Evolutionary conservation across 2,888 invertebrate genomes (phyloP).

Genomic region (Eupithecia inturbata): DNA sequence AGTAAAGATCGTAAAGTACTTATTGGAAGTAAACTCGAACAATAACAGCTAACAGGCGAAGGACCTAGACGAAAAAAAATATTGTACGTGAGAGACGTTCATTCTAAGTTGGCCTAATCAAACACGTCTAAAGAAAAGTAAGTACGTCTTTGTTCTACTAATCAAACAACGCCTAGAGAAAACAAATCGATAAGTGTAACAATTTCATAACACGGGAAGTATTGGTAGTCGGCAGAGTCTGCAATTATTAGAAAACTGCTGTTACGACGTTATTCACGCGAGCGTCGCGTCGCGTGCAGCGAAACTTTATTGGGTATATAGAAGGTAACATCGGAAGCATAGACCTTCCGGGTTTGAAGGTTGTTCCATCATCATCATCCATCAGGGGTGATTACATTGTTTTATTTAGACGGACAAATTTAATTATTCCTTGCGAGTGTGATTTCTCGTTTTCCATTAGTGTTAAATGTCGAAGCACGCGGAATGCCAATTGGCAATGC

Average conservation of each 20-base stretch:
- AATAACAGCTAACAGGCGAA: not conserved
- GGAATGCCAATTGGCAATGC: slow-evolving; percentile 5
- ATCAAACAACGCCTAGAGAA: slow-evolving; percentile 19
- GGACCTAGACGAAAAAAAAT: not conserved
- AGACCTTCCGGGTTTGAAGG: slow-evolving; percentile 37
- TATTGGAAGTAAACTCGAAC: not conserved
- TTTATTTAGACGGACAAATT: not conserved
- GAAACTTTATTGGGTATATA: slow-evolving; percentile 30
- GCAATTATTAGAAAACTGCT: slow-evolving; percentile 55
- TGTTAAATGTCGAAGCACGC: not conserved
- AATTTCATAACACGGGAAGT: slow-evolving; percentile 52
- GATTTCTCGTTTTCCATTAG: slow-evolving; percentile 9
- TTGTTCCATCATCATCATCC: slow-evolving; percentile 19
- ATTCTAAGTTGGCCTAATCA: not conserved
- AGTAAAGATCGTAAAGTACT: not conserved
- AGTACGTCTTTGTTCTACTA: not conserved
- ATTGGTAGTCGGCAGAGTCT: slow-evolving; percentile 38
- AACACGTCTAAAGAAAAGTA: not conserved
- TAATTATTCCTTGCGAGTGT: not conserved
- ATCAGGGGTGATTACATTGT: not conserved
- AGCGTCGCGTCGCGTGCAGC: slow-evolving; percentile 43
- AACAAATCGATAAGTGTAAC: slow-evolving; percentile 42
- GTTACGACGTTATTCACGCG: slow-evolving; percentile 46
- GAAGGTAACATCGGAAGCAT: slow-evolving; percentile 38
- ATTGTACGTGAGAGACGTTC: not conserved